Evolutionary conservation across 2,888 invertebrate species (phyloP), one percentile per base, ranked within the genome.

Genomic region (Dendrolimus pini): DNA sequence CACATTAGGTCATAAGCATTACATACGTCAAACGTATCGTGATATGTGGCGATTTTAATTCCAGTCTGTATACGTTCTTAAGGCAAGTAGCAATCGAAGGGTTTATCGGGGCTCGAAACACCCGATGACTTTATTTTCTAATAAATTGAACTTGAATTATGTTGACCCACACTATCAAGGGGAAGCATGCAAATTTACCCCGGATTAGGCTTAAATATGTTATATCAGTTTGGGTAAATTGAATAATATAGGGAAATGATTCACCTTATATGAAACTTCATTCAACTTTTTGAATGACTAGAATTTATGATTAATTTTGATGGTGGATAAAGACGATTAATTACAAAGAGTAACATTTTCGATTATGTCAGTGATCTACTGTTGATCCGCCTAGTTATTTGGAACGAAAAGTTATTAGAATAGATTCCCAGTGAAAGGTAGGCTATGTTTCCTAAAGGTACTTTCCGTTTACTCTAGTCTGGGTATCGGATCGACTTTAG

Each of bases 91-190:
- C 47, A 47, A 12, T 47, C 58, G 54, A 53, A 41, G 57, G 58
- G 57, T 57, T 62, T 63, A 64, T 67, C 67, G 59, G 58, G 65
- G 64, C 68, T 65, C 72, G 74, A 74, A 74, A 73, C 71, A 70
- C 67, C 62, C 64, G 61, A 70, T 65, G 68, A 69, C 63, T 74
- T 71, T 68, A 74, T 74, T 72, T 73, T 72, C 68, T 70, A 72
- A 69, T 71, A 68, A 71, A 72, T 76, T 74, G 64, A 71, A 71
- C 68, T 69, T 60, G 64, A 61, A 59, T 61, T 59, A 61, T 62
- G 61, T 61, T 60, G 60, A 58, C 42, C 60, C 61, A 62, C 59
- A 59, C 59, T 62, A 58, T 61, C 47, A 54, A 54, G 47, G 41
- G 41, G 41, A 47, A 47, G 47, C 47, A 47, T 47, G 47, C 47